Evolutionary conservation across 2,888 invertebrate species (phyloP).

Genomic region (Chironomus riparius): DNA sequence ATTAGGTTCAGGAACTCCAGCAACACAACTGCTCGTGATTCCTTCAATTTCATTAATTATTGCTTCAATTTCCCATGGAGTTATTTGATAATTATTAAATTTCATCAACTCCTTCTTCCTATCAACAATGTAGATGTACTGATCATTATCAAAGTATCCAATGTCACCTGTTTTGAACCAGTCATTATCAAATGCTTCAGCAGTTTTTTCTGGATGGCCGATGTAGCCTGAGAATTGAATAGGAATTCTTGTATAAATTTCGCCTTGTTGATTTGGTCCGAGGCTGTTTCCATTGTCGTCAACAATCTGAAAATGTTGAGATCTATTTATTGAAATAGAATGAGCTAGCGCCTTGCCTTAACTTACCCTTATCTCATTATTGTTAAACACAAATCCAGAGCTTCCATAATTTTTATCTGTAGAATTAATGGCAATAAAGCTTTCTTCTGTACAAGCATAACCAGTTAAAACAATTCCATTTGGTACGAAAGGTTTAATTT

Average conservation of each 20-base stretch:
- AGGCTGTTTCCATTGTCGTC: background rate
- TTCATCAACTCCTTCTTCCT: conserved; percentile 38
- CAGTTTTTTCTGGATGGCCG: conserved; percentile 31
- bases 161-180: conserved; percentile 41
- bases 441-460: background rate
- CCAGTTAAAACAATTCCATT: background rate
- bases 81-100: conserved; percentile 33
- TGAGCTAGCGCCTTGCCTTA: too few relatives aligned
- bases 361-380: background rate
- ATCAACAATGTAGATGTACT: conserved; percentile 35
- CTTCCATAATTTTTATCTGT: background rate
- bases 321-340: too few relatives aligned
- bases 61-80: conserved; percentile 2
- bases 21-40: background rate
- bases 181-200: conserved; percentile 36
- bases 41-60: background rate
- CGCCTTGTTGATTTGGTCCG: background rate
- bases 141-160: conserved; percentile 39
- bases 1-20: background rate
- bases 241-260: background rate
- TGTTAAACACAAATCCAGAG: background rate
- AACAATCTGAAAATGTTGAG: background rate
- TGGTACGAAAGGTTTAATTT: background rate
- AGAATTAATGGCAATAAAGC: background rate
- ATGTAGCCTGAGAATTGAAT: background rate